These are phyloP conservation scores for Zhuqinia jingwanae DNA, from an alignment of 2,888 invertebrate species.

Conservation along the genomic window DNA sequence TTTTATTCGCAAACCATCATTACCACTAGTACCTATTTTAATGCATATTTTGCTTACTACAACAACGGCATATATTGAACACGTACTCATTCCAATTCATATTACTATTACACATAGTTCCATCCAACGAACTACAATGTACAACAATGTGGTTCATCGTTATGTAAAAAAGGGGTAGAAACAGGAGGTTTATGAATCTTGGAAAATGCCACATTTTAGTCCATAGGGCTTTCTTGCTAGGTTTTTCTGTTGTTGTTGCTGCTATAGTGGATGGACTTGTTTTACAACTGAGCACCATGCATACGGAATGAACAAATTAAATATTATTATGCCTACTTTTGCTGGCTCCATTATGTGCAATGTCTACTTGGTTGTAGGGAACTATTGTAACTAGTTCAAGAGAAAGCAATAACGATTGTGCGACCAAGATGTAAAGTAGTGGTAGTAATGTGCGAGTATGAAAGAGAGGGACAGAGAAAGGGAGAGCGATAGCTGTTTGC, in stretches of 20 bases:
- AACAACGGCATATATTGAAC: background rate
- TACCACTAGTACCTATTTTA: background rate
- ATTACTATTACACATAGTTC: background rate
- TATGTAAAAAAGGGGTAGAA: background rate
- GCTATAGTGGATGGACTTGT: constrained; percentile 38
- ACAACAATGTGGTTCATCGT: background rate
- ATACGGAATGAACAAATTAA: constrained; percentile 52
- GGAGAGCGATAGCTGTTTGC: background rate
- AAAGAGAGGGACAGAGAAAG: background rate
- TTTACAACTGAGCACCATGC: constrained; percentile 46
- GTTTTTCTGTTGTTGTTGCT: background rate
- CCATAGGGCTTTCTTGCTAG: constrained; percentile 5
- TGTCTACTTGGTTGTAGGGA: background rate
- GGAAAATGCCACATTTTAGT: constrained; percentile 29
- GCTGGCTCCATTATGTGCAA: background rate
- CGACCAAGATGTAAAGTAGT: background rate
- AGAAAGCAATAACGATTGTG: constrained; percentile 32
- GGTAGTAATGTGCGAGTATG: background rate
- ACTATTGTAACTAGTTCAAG: constrained; percentile 43
- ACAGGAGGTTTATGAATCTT: background rate
- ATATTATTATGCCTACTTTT: constrained; percentile 7
- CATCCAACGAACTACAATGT: no score
- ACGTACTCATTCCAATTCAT: background rate
- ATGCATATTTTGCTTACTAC: constrained; percentile 30
- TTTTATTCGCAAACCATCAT: constrained; percentile 13